A percentile compares a stretch with the other conserved stretches of the same genome.
Conservation (phyloP, 2,797 vertebrate species). For the Anomalospiza imberbis region DNA sequence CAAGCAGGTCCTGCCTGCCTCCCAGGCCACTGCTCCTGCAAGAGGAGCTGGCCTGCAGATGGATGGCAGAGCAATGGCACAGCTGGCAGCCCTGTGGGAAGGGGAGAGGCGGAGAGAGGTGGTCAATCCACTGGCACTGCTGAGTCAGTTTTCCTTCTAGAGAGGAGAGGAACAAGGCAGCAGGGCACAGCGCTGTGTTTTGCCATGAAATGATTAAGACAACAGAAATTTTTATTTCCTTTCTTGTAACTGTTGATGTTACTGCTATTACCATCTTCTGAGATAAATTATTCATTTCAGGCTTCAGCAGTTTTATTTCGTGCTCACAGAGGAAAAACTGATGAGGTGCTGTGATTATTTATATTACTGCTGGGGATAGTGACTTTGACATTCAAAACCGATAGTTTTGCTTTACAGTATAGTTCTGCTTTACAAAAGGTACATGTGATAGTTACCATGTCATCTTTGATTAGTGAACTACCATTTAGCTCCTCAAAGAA, state of each 20-base stretch:
- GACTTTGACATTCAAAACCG: not conserved
- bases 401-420: not conserved
- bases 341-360: not conserved
- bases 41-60: not conserved
- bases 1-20: not conserved
- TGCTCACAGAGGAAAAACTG: not conserved
- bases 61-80: not conserved
- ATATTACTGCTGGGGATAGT: not conserved
- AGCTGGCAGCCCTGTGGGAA: accelerated
- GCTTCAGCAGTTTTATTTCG: not conserved
- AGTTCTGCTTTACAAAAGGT: not conserved
- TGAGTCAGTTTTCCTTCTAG: not conserved
- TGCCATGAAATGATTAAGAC: not conserved
- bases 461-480: not conserved
- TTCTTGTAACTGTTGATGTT: not conserved
- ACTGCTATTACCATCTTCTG: not conserved
- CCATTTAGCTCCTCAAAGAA: not conserved
- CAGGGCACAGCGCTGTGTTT: not conserved
- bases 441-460: not conserved
- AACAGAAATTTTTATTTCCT: not conserved
- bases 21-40: not conserved
- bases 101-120: accelerated
- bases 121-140: not conserved
- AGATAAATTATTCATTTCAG: constrained; percentile 4
- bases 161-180: not conserved